These are phyloP conservation scores for Synanthedon formicaeformis DNA, from an alignment of 2,888 invertebrate species.

Conservation along the genomic window DNA sequence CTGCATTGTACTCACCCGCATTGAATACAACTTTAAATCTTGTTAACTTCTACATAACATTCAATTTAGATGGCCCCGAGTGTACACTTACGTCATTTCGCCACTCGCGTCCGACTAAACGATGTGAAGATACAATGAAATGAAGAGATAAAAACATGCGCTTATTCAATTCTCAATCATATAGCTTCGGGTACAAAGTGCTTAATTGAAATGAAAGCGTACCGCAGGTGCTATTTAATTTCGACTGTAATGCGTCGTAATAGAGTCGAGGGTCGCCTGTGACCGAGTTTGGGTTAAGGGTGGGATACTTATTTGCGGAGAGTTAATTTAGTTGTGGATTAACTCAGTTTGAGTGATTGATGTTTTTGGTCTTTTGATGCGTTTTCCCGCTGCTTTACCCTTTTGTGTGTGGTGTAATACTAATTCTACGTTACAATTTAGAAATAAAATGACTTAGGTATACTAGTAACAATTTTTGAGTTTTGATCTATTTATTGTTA, in stretches of 20 bases:
- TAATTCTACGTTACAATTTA: too few species aligned
- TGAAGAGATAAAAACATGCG: conserved; percentile 34
- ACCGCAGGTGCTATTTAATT: conserved; percentile 5
- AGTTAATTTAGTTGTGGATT: conserved; percentile 67
- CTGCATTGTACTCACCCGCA: too few species aligned
- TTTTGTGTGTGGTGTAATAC: conserved; percentile 12
- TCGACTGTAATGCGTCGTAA: conserved; percentile 11
- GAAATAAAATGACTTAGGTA: too few species aligned
- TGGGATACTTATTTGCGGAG: conserved; percentile 39
- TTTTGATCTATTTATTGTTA: too few species aligned
- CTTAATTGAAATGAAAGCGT: conserved; percentile 12
- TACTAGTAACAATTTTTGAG: too few species aligned
- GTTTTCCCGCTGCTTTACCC: conserved; percentile 25
- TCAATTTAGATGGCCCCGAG: too few species aligned
- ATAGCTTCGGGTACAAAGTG: conserved; percentile 17
- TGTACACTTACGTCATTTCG: too few species aligned
- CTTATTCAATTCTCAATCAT: conserved; percentile 31
- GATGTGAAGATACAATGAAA: conserved; percentile 50
- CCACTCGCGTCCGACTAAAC: conserved; percentile 19
- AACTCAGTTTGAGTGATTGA: conserved; percentile 64
- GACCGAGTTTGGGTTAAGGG: conserved; percentile 26
- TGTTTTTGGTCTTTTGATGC: conserved; percentile 48
- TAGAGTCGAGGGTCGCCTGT: conserved; percentile 27
- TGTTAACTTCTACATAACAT: too few species aligned
- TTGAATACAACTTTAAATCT: too few species aligned